A percentile compares a stretch with the other conserved stretches of the same genome.
These are phyloP conservation scores for Harmothoe impar DNA, from an alignment of 2,888 invertebrate species.

Conservation along the genomic window DNA sequence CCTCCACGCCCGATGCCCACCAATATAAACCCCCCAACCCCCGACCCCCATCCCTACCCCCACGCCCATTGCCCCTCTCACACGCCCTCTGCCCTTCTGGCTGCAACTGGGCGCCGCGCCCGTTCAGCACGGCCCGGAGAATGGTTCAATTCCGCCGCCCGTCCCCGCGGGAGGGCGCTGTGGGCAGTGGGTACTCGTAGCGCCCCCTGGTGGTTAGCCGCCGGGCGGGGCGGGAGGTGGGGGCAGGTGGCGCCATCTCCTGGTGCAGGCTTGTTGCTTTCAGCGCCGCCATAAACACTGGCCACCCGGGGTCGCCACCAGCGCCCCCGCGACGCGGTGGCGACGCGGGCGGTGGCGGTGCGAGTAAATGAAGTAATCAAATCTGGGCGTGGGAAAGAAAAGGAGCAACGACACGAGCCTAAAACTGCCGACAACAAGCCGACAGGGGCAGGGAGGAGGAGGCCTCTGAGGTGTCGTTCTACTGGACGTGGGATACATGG, in stretches of 20 bases:
- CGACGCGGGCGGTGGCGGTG: constrained; percentile 23
- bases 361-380: constrained; percentile 49
- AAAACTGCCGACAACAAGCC: not conserved
- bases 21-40: not conserved
- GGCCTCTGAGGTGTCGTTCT: constrained; percentile 44
- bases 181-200: not conserved
- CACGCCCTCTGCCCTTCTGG: too few species aligned
- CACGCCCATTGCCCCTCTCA: not conserved
- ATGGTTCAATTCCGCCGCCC: constrained; percentile 2
- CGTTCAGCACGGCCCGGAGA: not conserved
- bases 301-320: not conserved
- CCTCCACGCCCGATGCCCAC: constrained; percentile 24
- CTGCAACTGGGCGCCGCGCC: not conserved
- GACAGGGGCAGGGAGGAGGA: not conserved
- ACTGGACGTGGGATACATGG: not conserved
- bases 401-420: not conserved
- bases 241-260: constrained; percentile 36
- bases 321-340: not conserved
- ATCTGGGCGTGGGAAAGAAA: constrained; percentile 9
- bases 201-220: constrained; percentile 1
- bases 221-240: not conserved
- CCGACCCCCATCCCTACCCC: not conserved
- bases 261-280: constrained; percentile 40
- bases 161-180: constrained; percentile 13
- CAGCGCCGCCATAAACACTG: constrained; percentile 5